Evolutionary conservation across 1,140 invertebrate genomes (phyloP), one percentile per base, ranked within the genome.

Genomic region (Andricus grossulariae): DNA sequence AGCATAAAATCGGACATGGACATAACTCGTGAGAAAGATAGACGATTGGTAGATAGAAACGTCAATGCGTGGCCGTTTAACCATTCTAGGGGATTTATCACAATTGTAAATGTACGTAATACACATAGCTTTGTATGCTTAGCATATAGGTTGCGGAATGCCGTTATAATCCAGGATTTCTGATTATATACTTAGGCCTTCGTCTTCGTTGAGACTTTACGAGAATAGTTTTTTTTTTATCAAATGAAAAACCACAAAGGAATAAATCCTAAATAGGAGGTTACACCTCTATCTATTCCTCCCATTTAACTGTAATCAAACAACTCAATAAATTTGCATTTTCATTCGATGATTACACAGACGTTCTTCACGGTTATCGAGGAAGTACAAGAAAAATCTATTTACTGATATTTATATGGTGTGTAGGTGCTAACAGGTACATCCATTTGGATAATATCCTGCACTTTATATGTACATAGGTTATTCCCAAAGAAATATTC

Each of bases 11-110:
- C 60, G 13, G 32, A 21, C 32, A 66, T 32, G 21, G 39, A 66
- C 57, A 15, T 66, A 66, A 66, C 32, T 66, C 25, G 60, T 66
- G 60, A 66, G 60, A 39, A 66, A 66, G 25, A 66, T 39, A 66
- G 57, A 66, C 57, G 57, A 39, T 66, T 66, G 57, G 57, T 66
- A 66, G 57, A 66, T 66, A 66, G 60, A 66, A 66, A 60, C 57
- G 57, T 60, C 57, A 60, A 57, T 60, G 57, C 21, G 60, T 66
- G 60, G 60, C 60, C 25, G 32, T 66, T 66, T 66, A 66, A 16
- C 60, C 60, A 66, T 66, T 66, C 60, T 45, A 39, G 25, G 60
- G 60, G 32, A 66, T 66, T 66, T 66, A 66, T 66, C 15, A 66
- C 60, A 66, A 45, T 66, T 66, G 60, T 66, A 66, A 66, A 66